Base-by-base conservation (phyloP, 2,113 vertebrate species). In the Pandion haliaetus region DNA sequence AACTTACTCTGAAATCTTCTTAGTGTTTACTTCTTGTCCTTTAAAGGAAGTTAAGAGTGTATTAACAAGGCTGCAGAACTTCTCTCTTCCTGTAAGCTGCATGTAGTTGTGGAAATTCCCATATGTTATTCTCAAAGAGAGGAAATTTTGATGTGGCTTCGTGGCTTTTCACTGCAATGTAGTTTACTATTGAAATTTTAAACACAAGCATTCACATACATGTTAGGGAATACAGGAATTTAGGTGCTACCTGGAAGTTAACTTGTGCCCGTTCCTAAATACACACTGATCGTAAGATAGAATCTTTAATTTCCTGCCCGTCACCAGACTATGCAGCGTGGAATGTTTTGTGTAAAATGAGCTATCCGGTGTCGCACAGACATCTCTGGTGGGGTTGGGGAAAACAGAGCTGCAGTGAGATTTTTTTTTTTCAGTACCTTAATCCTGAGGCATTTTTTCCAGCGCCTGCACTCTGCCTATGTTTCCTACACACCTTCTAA, bases 271-370 rank as follows among this genome's bases (percentile, higher is more conserved):
- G 4, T 55, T 82, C 66, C 32, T 82, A 92, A 95, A 72, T 74
- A 44, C 2, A 44, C 36, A 13, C 10, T 16, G 85, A 42, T 49
- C 3, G 2, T 77, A 82, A 82, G 84, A 76, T 67, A 72, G 28
- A 67, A 78, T 42, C 94, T 93, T 90, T 92, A 44, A 95, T 92
- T 95, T 97, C 95, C 91, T 95, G 94, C 61, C n/a, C 1, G 8
- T 82, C 95, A 71, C 23, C 71, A 57, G 71, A 71, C 52, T 52
- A 8, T 12, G 66, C 61, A 18, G 50, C 2, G 38, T 69, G 85
- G 85, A 82, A 94, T 62, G 69, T 50, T 62, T n/a, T 25, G 57
- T 82, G 85, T 79, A 71, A 91, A 93, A 88, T 31, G 85, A 95
- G 82, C 78, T 92, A 23, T 38, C 55, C 0, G 1, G 20, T 73